phyloP scores from a whole-genome alignment of 2,797 vertebrate genomes.

The Setipinna tenuifilis region DNA sequence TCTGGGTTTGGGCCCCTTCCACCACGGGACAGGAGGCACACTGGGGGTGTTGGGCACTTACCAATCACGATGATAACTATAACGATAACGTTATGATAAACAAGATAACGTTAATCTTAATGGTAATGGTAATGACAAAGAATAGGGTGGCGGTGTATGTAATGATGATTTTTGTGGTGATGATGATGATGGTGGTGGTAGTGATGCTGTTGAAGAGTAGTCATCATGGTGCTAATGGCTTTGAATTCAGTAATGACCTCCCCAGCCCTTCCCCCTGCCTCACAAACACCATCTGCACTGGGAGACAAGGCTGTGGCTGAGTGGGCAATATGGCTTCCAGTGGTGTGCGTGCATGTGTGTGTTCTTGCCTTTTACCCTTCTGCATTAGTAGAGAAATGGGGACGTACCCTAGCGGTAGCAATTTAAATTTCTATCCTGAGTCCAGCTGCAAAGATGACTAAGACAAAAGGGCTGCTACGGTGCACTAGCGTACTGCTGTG shows the following conservation, averaged over 20 bases:
- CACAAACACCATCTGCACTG: conserved; percentile 65
- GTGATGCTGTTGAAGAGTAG: neutral
- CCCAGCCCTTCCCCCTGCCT: neutral
- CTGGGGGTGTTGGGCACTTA: conserved; percentile 67
- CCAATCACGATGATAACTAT: conserved; percentile 61
- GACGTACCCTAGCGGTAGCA: too few relatives aligned
- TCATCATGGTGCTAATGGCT: conserved; percentile 19
- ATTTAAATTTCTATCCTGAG: too few relatives aligned
- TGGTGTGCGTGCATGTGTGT: conserved; percentile 3
- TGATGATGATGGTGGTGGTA: neutral
- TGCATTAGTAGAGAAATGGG: too few relatives aligned
- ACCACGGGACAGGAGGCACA: conserved; percentile 68
- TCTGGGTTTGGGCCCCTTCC: conserved; percentile 66
- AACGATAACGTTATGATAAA: neutral
- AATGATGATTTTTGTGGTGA: neutral
- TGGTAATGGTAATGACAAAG: conserved; percentile 12
- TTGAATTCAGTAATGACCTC: conserved; percentile 22
- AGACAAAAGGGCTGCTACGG: too few relatives aligned
- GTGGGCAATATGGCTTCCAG: conserved; percentile 86
- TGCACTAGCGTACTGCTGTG: conserved; percentile 37
- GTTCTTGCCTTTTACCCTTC: too few relatives aligned
- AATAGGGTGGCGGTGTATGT: neutral
- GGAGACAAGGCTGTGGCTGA: conserved; percentile 87
- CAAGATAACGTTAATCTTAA: neutral
- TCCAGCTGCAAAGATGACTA: too few relatives aligned